Evolutionary conservation across 2,888 invertebrate genomes (phyloP), one percentile per base, ranked within the genome.

Genomic region (Caenorhabditis doughertyi): DNA sequence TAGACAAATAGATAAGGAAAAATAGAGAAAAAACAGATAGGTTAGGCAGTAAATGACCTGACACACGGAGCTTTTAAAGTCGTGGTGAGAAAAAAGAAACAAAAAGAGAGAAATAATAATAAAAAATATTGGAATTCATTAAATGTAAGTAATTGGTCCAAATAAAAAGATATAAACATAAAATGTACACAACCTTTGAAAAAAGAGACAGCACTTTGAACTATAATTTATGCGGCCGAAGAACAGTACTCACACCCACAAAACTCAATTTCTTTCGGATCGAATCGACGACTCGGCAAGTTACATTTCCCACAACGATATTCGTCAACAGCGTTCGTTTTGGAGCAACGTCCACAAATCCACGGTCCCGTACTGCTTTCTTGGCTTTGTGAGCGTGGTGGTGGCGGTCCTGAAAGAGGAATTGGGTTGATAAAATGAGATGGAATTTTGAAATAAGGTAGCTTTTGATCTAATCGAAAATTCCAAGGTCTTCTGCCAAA

Each of bases 161-260:
- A 32, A 32, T 32, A 47, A 44, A 35, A 56, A 47, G 60, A 23
- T 60, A 39, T 29, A 51, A 55, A 67, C 65, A 64, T 47, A 53
- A 67, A 49, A 56, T 70, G 58, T 70, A 70, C 70, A 70, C 56
- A 70, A 70, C 58, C 58, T 70, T 42, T 27, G n/a, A n/a, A n/a
- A n/a, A n/a, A n/a, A n/a, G n/a, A n/a, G n/a, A n/a, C 23, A 23
- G 3, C 21, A 23, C 23, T 47, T 18, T 47, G n/a, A n/a, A n/a
- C n/a, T n/a, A n/a, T n/a, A n/a, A n/a, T n/a, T n/a, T n/a, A n/a
- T n/a, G n/a, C n/a, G 32, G 5, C 32, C 32, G 51, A 7, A n/a
- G 60, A 44, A 67, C 85, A 85, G 21, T 79, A 56, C 13, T 55
- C 53, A 42, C 85, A 85, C 11, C 62, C 72, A 42, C 85, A 85